Evolutionary conservation across 2,797 vertebrate genomes (phyloP), one percentile per base, ranked within the genome.

Genomic region (Semotilus atromaculatus): DNA sequence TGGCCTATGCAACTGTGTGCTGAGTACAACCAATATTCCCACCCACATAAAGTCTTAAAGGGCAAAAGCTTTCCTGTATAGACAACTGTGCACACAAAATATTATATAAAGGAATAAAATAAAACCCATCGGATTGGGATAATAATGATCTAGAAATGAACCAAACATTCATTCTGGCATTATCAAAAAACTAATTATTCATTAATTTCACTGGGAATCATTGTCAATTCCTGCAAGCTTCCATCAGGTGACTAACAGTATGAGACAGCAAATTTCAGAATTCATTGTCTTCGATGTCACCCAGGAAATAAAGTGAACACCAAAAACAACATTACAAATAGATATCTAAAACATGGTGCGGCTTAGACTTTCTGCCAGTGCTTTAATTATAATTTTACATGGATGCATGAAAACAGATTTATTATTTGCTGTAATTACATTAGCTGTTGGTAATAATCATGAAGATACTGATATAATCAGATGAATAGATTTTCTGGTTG

Each of bases 1-100:
- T 70, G 87, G 86, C 85, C 53, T 34, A 85, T 60, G 86, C 75
- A 18, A 82, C 70, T 87, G 87, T 86, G 86, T 68, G 58, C 79
- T 21, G 40, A 83, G 80, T 19, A 76, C 72, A 78, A 31, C 18
- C 71, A 81, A 90, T 89, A 87, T 89, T 85, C 81, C 38, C 58
- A 82, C 66, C 40, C 62, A 76, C 68, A 76, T 19, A 38, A 55
- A 38, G 76, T 16, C 53, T 36, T 29, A 82, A 86, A 78, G 38
- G 64, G 68, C 80, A 72, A 70, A 71, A 21, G 60, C 60, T 51
- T 51, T 13, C 45, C 31, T 67, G 72, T 53, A 64, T 21, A 51
- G 16, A 67, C 0, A 10, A 9, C 29, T 26, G 58, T 38, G 43
- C 23, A 75, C 11, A 64, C n/a, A 67, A 67, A 76, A 67, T 9